Percentiles rank a stretch among this genome's conserved stretches.
phyloP scores from a whole-genome alignment of 2,797 vertebrate genomes.

The Sternotherus odoratus region DNA sequence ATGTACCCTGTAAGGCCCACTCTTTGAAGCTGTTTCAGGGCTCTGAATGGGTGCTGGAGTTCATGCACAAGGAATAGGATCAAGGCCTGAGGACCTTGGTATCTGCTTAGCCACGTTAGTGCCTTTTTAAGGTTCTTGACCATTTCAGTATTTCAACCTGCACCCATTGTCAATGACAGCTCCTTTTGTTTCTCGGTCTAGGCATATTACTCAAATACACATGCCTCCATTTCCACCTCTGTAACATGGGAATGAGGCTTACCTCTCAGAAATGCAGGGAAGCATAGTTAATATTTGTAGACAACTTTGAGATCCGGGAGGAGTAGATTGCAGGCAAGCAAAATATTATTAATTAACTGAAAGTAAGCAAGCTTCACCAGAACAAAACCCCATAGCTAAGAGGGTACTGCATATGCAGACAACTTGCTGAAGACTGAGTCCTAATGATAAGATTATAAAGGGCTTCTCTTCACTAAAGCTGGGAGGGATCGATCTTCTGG shows the following conservation, averaged over 20 bases:
- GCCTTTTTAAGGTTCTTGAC: background rate
- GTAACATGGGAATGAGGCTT: background rate
- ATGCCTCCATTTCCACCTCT: background rate
- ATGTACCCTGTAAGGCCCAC: background rate
- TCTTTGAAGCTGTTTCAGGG: background rate
- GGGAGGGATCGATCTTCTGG: too few species aligned
- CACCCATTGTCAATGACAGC: background rate
- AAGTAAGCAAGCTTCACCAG: background rate
- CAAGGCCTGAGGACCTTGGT: background rate
- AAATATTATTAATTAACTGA: background rate
- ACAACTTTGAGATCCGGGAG: background rate
- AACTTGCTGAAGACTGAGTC: background rate
- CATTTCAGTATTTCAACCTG: background rate
- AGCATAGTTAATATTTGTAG: background rate
- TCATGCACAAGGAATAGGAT: background rate
- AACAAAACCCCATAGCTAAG: background rate
- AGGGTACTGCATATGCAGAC: background rate
- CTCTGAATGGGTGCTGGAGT: background rate
- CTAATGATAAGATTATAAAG: background rate
- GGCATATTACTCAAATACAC: background rate
- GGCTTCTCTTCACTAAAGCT: too few species aligned
- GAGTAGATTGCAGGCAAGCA: background rate
- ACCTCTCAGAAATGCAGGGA: background rate
- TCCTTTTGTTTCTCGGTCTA: background rate
- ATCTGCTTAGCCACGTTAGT: background rate